Percentiles rank a stretch among this genome's conserved stretches.
These are phyloP conservation scores for Bovichtus variegatus DNA, from an alignment of 2,797 vertebrate species.

Conservation along the genomic window DNA sequence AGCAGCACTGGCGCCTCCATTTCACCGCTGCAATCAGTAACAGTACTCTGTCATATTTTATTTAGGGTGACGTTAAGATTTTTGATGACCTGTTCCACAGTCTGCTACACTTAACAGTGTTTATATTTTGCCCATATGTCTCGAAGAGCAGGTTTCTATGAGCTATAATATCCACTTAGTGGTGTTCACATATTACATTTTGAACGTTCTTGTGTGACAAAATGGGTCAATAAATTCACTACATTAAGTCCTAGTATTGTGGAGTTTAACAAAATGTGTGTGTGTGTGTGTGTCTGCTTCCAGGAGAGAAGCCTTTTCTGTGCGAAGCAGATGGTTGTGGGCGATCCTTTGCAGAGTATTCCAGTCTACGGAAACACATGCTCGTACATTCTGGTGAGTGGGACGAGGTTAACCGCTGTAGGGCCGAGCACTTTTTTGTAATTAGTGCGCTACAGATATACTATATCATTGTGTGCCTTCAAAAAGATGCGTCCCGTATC, in stretches of 20 bases:
- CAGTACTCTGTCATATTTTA: conserved; percentile 64
- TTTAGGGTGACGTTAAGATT: conserved; percentile 65
- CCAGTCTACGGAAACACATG: conserved; percentile 98
- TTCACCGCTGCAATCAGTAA: conserved; percentile 59
- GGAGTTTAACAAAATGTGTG: conserved; percentile 28
- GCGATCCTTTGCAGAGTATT: conserved; percentile 98
- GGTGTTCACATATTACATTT: not conserved
- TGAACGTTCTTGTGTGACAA: not conserved
- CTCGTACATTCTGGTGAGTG: conserved; percentile 97
- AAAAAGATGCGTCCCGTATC: not conserved
- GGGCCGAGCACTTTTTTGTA: conserved; percentile 10
- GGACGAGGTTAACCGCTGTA: conserved; percentile 39
- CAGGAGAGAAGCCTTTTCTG: conserved; percentile 97
- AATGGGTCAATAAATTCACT: conserved; percentile 33
- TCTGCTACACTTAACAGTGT: conserved; percentile 8
- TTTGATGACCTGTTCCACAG: conserved; percentile 48
- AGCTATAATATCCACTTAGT: not conserved
- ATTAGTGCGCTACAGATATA: conserved; percentile 16
- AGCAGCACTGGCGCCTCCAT: conserved; percentile 58
- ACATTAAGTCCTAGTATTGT: conserved; percentile 17
- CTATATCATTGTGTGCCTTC: not conserved
- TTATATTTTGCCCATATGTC: conserved; percentile 24
- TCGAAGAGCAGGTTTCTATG: conserved; percentile 9
- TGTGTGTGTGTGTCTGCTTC: conserved; percentile 37
- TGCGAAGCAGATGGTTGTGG: conserved; percentile 97